These are phyloP conservation scores for Apogon talboti DNA, from an alignment of 2,797 vertebrate species.

Conservation along the genomic window DNA sequence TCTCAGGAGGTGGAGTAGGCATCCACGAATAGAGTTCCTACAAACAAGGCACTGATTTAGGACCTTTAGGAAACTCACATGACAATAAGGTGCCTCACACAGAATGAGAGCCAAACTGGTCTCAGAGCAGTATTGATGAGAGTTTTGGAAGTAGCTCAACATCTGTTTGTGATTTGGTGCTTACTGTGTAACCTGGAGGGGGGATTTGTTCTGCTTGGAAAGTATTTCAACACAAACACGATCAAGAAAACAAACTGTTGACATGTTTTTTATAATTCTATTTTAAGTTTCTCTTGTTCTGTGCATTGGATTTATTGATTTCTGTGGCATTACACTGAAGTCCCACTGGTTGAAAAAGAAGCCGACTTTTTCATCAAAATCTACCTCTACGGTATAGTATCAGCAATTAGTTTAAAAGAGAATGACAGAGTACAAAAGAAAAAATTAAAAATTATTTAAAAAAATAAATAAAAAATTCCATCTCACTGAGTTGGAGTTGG, in stretches of 20 bases:
- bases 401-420: too few species aligned
- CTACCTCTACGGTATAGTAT: too few species aligned
- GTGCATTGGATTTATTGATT: too few species aligned
- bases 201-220: conserved; percentile 11
- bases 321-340: neutral
- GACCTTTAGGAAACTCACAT: conserved; percentile 18
- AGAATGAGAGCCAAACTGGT: conserved; percentile 38
- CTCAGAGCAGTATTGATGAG: conserved; percentile 49
- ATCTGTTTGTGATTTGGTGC: conserved; percentile 56
- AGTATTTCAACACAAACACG: conserved; percentile 9
- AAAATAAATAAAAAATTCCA: too few species aligned
- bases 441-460: too few species aligned
- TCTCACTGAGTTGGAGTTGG: too few species aligned
- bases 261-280: neutral
- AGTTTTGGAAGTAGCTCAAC: conserved; percentile 8
- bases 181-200: conserved; percentile 7
- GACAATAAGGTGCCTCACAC: conserved; percentile 25
- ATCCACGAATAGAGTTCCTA: conserved; percentile 50
- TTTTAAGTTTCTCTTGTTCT: neutral
- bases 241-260: neutral
- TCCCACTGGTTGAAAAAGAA: too few species aligned
- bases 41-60: conserved; percentile 45
- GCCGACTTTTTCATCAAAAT: too few species aligned
- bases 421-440: too few species aligned
- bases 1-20: conserved; percentile 55